Evolutionary conservation across 2,797 vertebrate species (phyloP).

Genomic region (Epinephelus malabaricus): DNA sequence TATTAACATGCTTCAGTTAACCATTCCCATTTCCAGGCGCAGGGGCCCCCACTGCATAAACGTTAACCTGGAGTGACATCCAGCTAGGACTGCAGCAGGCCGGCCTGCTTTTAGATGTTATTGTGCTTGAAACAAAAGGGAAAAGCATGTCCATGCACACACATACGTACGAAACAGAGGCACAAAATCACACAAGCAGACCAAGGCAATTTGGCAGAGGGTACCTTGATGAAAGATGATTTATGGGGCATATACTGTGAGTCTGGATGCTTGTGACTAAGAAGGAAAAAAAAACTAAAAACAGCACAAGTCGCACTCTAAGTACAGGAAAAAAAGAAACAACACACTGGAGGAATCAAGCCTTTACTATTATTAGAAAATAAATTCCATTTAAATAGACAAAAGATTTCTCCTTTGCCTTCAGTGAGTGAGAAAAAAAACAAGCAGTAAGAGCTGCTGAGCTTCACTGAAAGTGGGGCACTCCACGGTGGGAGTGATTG

Average conservation of each 20-base stretch:
- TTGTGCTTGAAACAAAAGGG: constrained; percentile 86
- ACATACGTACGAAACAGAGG: constrained; percentile 46
- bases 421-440: constrained; percentile 39
- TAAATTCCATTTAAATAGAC: constrained; percentile 46
- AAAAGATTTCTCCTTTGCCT: constrained; percentile 42
- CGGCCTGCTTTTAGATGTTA: constrained; percentile 77
- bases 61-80: constrained; percentile 93
- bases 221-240: constrained; percentile 86
- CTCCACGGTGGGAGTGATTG: constrained; percentile 81
- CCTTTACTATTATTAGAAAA: constrained; percentile 60
- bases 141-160: constrained; percentile 57
- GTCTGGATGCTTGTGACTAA: constrained; percentile 82
- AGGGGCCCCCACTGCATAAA: constrained; percentile 85
- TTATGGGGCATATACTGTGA: constrained; percentile 86
- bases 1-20: constrained; percentile 96
- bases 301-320: constrained; percentile 13
- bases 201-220: constrained; percentile 48
- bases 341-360: constrained; percentile 21
- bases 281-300: constrained; percentile 31
- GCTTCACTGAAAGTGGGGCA: constrained; percentile 77
- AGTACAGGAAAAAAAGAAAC: constrained; percentile 3
- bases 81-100: constrained; percentile 84
- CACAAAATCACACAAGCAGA: constrained; percentile 50
- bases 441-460: constrained; percentile 56
- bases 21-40: constrained; percentile 88